A percentile compares a stretch with the other conserved stretches of the same genome.
Conservation (phyloP, 2,888 invertebrate genomes). For the Acleris emargana region DNA sequence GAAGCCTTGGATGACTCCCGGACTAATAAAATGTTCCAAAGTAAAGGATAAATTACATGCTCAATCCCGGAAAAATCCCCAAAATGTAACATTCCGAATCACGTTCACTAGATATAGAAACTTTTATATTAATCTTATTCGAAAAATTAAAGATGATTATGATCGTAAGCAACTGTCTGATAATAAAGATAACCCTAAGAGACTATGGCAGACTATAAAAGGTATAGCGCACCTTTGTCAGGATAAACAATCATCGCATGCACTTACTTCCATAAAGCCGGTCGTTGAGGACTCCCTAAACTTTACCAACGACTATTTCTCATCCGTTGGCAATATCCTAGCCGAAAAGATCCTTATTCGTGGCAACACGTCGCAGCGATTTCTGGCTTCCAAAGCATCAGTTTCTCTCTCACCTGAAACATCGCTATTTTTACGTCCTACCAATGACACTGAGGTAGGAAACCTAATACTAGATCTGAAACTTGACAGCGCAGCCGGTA, state of each 20-base stretch:
- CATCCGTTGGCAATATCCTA: conserved; percentile 27
- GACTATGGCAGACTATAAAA: conserved; percentile 30
- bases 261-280: neutral
- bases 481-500: neutral
- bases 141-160: conserved; percentile 25
- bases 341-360: conserved; percentile 25
- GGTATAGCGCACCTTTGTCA: conserved; percentile 1
- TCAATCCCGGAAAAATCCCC: conserved; percentile 13
- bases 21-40: conserved; percentile 28
- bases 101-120: conserved; percentile 16
- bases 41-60: conserved; percentile 33
- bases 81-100: conserved; percentile 2
- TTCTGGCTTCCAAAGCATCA: conserved; percentile 3
- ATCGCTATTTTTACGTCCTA: conserved; percentile 37
- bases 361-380: conserved; percentile 6
- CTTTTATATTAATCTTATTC: conserved; percentile 21
- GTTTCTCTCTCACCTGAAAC: neutral
- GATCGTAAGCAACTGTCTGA: conserved; percentile 14
- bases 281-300: conserved; percentile 15
- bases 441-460: conserved; percentile 28
- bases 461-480: conserved; percentile 24
- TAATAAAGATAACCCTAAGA: conserved; percentile 28
- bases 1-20: conserved; percentile 39
- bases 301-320: conserved; percentile 32
- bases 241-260: neutral